Conservation (phyloP, 53 echinoderm and acorn worm genomes). For the Paracentrotus lividus region DNA sequence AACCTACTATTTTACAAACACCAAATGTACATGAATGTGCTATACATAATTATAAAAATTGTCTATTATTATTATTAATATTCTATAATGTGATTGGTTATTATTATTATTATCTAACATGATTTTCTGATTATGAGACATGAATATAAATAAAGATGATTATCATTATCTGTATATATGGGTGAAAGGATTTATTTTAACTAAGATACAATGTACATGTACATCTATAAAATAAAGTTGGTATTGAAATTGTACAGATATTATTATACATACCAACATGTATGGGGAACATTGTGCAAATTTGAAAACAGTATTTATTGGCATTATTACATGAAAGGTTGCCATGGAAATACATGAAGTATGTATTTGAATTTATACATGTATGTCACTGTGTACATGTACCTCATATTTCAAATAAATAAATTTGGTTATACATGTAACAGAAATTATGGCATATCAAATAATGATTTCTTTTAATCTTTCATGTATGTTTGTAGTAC, state of each 20-base stretch:
- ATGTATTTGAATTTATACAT: background rate
- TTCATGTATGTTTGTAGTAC: background rate
- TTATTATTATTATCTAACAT: no score
- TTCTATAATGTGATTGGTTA: no score
- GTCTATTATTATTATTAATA: no score
- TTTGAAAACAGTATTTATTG: constrained; percentile 14
- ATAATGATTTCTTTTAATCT: background rate
- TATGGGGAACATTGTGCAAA: constrained; percentile 40
- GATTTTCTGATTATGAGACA: no score
- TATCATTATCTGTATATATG: constrained; percentile 45
- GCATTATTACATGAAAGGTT: background rate
- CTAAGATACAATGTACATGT: no score
- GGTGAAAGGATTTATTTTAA: background rate
- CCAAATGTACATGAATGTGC: no score
- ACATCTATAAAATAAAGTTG: background rate
- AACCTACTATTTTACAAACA: no score
- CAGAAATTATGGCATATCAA: background rate
- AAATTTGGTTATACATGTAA: background rate
- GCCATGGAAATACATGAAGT: background rate
- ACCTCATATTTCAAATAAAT: background rate
- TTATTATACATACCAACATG: background rate
- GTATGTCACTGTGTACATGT: no score
- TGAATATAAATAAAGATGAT: constrained; percentile 31
- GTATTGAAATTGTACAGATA: constrained; percentile 14
- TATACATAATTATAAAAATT: no score